Conservation (phyloP, 2,888 invertebrate species). For the Eristalinus aeneus region DNA sequence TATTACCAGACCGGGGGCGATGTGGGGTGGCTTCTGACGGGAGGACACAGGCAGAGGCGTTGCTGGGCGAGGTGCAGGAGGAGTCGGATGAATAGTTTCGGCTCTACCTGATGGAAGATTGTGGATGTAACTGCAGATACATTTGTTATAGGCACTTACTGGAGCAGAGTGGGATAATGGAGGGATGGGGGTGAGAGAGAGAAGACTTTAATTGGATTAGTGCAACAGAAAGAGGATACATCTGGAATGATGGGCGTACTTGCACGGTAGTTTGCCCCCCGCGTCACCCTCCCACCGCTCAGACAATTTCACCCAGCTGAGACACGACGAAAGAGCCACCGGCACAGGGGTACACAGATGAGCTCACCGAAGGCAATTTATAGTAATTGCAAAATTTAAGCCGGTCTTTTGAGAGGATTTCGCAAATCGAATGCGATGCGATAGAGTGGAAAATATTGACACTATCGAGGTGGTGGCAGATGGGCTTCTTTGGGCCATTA, state of each 20-base stretch:
- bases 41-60: too few relatives aligned
- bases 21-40: background rate
- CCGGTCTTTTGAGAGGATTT: constrained; percentile 64
- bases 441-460: constrained; percentile 63
- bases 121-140: constrained; percentile 55
- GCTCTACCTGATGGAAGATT: constrained; percentile 48
- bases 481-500: constrained; percentile 20
- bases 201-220: constrained; percentile 68
- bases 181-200: background rate
- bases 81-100: background rate
- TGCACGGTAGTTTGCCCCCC: background rate
- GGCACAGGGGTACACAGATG: constrained; percentile 7
- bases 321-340: background rate
- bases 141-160: constrained; percentile 50
- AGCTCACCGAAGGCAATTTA: constrained; percentile 59
- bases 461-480: constrained; percentile 32
- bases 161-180: background rate
- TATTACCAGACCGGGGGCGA: background rate
- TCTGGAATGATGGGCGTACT: background rate
- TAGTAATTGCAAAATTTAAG: constrained; percentile 69
- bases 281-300: too few relatives aligned
- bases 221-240: constrained; percentile 49
- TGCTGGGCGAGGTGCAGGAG: background rate
- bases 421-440: constrained; percentile 62
- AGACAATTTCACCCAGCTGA: background rate